These are phyloP conservation scores for Whitmania pigra DNA, from an alignment of 1,140 invertebrate genomes.

Conservation along the genomic window DNA sequence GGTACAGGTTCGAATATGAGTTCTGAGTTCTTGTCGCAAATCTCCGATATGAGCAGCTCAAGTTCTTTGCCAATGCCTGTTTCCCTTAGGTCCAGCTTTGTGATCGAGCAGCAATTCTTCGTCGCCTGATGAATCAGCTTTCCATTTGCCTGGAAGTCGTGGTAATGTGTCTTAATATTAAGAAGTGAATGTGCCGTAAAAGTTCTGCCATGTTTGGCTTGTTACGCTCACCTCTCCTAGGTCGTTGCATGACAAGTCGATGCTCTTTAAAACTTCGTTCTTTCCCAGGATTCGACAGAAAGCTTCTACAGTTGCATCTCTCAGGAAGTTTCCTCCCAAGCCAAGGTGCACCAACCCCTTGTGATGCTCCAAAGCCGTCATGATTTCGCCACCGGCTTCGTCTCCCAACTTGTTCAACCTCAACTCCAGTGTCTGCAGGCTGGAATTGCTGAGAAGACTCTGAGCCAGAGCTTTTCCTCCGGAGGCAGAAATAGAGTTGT, in stretches of 20 bases:
- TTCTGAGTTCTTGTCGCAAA: neutral
- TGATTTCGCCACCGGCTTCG: slow-evolving; percentile 37
- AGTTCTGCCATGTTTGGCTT: slow-evolving; percentile 11
- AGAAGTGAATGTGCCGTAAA: too few relatives aligned
- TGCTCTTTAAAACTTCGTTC: slow-evolving; percentile 33
- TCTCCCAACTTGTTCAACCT: slow-evolving; percentile 40
- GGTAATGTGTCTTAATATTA: too few relatives aligned
- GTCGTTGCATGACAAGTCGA: slow-evolving; percentile 41
- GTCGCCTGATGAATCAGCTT: neutral
- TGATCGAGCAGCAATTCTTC: neutral
- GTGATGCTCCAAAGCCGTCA: slow-evolving; percentile 36
- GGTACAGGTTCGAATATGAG: neutral
- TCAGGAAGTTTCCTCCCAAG: slow-evolving; percentile 39
- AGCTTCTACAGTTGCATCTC: slow-evolving; percentile 38
- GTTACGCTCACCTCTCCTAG: slow-evolving; percentile 36
- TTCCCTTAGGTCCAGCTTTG: neutral
- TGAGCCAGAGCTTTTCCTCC: slow-evolving; percentile 42
- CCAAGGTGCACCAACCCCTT: slow-evolving; percentile 36
- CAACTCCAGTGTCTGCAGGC: slow-evolving; percentile 34
- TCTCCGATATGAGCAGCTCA: neutral
- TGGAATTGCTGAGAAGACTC: slow-evolving; percentile 39
- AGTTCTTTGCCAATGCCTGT: neutral
- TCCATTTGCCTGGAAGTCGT: neutral
- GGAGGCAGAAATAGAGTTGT: slow-evolving; percentile 37
- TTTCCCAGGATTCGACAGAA: slow-evolving; percentile 38